Percentiles rank a stretch among this genome's conserved stretches.
phyloP scores from a whole-genome alignment of 1,140 invertebrate genomes.

The Rhyzopertha dominica region DNA sequence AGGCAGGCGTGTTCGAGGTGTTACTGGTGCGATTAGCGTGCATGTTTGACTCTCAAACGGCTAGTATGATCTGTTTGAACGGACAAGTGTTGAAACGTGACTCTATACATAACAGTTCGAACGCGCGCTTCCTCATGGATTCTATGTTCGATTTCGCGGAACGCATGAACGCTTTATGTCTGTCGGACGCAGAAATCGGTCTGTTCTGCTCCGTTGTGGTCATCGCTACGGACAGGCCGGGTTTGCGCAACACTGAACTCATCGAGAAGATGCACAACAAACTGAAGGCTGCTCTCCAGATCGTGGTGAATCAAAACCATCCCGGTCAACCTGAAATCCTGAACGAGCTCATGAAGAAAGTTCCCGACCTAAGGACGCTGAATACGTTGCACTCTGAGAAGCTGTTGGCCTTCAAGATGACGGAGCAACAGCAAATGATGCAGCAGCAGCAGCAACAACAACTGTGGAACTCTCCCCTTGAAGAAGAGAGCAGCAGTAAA shows the following conservation, averaged over 20 bases:
- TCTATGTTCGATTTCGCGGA: constrained; percentile 97
- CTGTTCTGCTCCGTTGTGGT: constrained; percentile 93
- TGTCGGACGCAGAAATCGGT: constrained; percentile 89
- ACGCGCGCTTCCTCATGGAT: constrained; percentile 90
- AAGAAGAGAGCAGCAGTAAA: constrained; percentile 57
- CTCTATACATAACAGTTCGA: constrained; percentile 82
- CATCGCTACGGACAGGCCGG: constrained; percentile 89
- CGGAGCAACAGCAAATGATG: constrained; percentile 76
- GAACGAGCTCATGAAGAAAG: constrained; percentile 85
- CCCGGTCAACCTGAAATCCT: constrained; percentile 73
- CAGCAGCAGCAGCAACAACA: constrained; percentile 51
- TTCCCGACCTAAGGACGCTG: constrained; percentile 89
- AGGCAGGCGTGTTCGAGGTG: constrained; percentile 93
- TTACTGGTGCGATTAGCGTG: constrained; percentile 87
- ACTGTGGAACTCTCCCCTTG: constrained; percentile 53
- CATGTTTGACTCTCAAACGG: constrained; percentile 87
- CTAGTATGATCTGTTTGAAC: constrained; percentile 89
- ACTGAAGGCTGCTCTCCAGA: constrained; percentile 77
- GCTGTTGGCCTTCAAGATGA: constrained; percentile 86
- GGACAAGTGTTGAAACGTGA: constrained; percentile 86
- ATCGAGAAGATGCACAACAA: constrained; percentile 90
- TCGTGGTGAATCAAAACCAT: constrained; percentile 83
- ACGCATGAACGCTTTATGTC: constrained; percentile 80
- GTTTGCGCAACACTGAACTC: constrained; percentile 84
- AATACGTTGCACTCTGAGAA: constrained; percentile 97